Evolutionary conservation across 2,888 invertebrate genomes (phyloP).

Genomic region (Drosophila acutilabella): DNA sequence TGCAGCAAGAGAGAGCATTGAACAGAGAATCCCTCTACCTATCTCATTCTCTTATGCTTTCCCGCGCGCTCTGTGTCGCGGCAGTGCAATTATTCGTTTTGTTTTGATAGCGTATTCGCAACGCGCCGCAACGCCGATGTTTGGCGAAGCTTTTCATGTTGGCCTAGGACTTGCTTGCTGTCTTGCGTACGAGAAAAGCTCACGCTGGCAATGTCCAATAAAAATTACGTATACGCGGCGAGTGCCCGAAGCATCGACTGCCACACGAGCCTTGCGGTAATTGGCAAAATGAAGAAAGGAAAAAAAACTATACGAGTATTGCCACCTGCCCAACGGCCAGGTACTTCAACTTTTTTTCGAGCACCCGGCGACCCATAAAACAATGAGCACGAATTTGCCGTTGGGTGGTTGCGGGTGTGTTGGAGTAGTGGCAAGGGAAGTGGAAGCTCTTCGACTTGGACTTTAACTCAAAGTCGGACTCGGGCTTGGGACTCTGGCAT

Average conservation of each 20-base stretch:
- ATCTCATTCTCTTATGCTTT: background rate
- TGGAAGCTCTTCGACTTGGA: conserved; percentile 1
- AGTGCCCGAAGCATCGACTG: conserved; percentile 53
- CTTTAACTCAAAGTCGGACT: conserved; percentile 3
- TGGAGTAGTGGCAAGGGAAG: conserved; percentile 37
- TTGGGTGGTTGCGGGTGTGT: conserved; percentile 11
- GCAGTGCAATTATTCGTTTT: conserved; percentile 76
- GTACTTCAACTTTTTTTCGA: conserved; percentile 23
- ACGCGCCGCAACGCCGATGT: conserved; percentile 35
- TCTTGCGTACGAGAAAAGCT: conserved; percentile 65
- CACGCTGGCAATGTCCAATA: conserved; percentile 68
- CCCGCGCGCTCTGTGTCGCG: conserved; percentile 10
- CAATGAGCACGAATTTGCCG: conserved; percentile 56
- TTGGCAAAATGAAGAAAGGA: conserved; percentile 57
- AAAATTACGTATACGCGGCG: conserved; percentile 72
- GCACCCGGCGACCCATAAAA: conserved; percentile 57
- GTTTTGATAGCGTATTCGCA: conserved; percentile 77
- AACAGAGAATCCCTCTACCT: conserved; percentile 8
- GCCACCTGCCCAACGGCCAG: conserved; percentile 24
- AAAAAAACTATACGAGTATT: conserved; percentile 9
- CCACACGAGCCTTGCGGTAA: conserved; percentile 68
- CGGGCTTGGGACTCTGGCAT: conserved; percentile 33
- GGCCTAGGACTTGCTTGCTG: conserved; percentile 67
- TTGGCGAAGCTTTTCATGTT: conserved; percentile 66
- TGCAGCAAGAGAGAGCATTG: conserved; percentile 32